Evolutionary conservation across 2,797 vertebrate genomes (phyloP), one percentile per base, ranked within the genome.

Genomic region (Eupleurogrammus muticus): DNA sequence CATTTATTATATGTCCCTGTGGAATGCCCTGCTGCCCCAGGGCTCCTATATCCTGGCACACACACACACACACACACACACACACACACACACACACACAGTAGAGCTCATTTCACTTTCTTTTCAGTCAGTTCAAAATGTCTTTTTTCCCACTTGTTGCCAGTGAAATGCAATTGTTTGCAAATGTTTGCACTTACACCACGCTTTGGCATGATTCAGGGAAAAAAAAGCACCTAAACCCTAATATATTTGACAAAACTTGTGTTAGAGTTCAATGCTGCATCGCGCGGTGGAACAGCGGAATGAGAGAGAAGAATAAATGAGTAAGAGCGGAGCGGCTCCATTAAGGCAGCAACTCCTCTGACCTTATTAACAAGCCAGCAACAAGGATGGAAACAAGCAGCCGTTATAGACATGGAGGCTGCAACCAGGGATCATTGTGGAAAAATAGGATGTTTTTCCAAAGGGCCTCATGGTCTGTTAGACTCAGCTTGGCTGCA

Each of bases 341-440:
- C 66, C 68, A 67, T 58, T 52, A 80, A 66, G 7, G 5, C 28
- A 19, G 23, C 57, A 55, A 50, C 60, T 35, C 16, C 59, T 14
- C 63, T 69, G 46, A 73, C 58, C 73, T 81, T 80, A 69, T 40
- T 72, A 77, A 75, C 66, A 59, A 73, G 69, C 73, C 20, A 20
- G 44, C 65, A 74, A 75, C 49, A 51, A 20, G 63, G 62, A 82
- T 78, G 81, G 78, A 87, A 91, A 87, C 74, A 84, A 77, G 62
- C 40, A 5, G 56, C 19, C 77, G 57, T 65, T 11, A 16, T 66
- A 53, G 71, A 74, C 60, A n/a, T n/a, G n/a, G n/a, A 32, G 19
- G 17, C 60, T 56, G 70, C 60, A 24, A 75, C 55, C 46, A 59
- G 56, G 17, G 40, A 50, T 50, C 14, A 13, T 11, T 0, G 23